These are phyloP conservation scores for Oligia latruncula DNA, from an alignment of 2,888 invertebrate species.

Conservation along the genomic window DNA sequence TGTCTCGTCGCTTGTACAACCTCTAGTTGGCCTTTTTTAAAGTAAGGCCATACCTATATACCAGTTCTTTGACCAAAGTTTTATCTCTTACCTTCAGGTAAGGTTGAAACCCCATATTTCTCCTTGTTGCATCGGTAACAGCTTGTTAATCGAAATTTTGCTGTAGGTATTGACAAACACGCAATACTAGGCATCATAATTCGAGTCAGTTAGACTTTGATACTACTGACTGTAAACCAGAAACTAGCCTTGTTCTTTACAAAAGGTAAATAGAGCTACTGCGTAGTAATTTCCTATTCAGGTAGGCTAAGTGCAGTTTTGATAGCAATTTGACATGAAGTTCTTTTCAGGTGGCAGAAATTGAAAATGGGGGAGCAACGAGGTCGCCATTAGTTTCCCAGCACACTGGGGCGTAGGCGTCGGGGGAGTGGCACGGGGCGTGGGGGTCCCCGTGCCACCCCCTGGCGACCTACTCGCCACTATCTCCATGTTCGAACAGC, in stretches of 20 bases:
- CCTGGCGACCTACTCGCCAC: conserved; percentile 91
- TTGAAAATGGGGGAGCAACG: conserved; percentile 90
- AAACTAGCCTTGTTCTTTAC: background rate
- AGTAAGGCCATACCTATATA: background rate
- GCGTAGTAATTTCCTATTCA: conserved; percentile 7
- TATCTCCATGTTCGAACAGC: conserved; percentile 92
- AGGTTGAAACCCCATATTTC: background rate
- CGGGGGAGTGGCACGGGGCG: conserved; percentile 91
- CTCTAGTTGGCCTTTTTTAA: background rate
- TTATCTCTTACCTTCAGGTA: background rate
- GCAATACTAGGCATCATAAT: background rate
- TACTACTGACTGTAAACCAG: background rate
- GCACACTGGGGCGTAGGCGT: conserved; percentile 91
- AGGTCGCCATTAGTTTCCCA: conserved; percentile 90
- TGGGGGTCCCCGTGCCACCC: conserved; percentile 91
- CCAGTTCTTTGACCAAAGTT: background rate
- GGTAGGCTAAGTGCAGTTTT: conserved; percentile 18
- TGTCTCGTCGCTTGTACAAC: background rate
- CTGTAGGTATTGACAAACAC: conserved; percentile 1
- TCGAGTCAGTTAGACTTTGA: background rate
- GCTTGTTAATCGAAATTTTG: conserved; percentile 9
- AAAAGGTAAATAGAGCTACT: conserved; percentile 16
- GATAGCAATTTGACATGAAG: conserved; percentile 41
- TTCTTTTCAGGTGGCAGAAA: conserved; percentile 84
- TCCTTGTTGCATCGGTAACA: background rate